Percentiles rank a stretch among this genome's conserved stretches.
phyloP scores from a whole-genome alignment of 2,113 vertebrate species.

The Delphinapterus leucas region DNA sequence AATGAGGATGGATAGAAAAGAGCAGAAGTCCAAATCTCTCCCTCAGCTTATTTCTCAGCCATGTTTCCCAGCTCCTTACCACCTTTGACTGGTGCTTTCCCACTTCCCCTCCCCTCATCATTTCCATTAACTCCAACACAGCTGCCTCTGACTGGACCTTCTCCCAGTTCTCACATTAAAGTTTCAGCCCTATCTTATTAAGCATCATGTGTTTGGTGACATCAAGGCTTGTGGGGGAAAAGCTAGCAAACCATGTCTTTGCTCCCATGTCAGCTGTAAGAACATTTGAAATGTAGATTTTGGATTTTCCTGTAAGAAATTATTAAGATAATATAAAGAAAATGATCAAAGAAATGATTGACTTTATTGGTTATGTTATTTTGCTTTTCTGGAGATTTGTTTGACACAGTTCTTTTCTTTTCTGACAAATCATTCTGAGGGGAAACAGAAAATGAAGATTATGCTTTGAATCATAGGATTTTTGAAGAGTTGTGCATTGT shows the following conservation, averaged over 20 bases:
- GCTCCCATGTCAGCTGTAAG: neutral
- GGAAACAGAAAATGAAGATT: neutral
- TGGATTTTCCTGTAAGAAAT: neutral
- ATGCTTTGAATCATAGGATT: neutral
- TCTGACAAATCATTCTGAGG: neutral
- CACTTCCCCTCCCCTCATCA: accelerated
- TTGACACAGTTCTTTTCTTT: neutral
- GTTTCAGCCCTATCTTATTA: neutral
- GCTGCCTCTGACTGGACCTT: neutral
- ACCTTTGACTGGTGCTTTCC: neutral
- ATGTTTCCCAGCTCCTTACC: neutral
- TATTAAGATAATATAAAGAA: neutral
- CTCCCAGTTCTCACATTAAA: neutral
- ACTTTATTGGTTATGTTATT: neutral
- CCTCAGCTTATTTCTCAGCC: neutral
- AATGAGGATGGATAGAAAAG: neutral
- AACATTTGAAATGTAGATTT: neutral
- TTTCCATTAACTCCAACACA: neutral
- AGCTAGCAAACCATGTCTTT: neutral
- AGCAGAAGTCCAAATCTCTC: neutral
- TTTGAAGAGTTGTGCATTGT: neutral
- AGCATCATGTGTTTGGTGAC: neutral
- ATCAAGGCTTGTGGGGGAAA: neutral
- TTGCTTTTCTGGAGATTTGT: neutral
- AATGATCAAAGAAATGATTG: neutral